A percentile compares a stretch with the other conserved stretches of the same genome.
These are phyloP conservation scores for Acrobeloides nanus DNA, from an alignment of 2,888 invertebrate genomes.

Conservation along the genomic window DNA sequence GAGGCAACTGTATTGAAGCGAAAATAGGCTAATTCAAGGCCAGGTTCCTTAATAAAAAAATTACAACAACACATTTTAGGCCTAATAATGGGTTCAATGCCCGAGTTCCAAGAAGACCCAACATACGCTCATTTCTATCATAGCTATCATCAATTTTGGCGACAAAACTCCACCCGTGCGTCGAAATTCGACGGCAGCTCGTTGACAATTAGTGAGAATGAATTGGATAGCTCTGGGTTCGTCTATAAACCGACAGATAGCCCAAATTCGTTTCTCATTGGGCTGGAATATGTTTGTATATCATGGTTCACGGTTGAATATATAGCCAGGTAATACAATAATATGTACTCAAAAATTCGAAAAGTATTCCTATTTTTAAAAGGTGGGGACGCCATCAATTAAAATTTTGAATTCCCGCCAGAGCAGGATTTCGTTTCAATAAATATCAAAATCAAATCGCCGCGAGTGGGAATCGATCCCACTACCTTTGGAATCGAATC, in stretches of 20 bases:
- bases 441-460: too few species aligned
- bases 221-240: slow-evolving; percentile 13
- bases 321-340: slow-evolving; percentile 23
- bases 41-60: not conserved
- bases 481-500: too few species aligned
- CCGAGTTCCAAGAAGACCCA: slow-evolving; percentile 47
- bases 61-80: slow-evolving; percentile 21
- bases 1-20: too few species aligned
- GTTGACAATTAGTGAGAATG: not conserved
- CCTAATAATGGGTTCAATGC: slow-evolving; percentile 50
- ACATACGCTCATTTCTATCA: slow-evolving; percentile 44
- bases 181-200: slow-evolving; percentile 11
- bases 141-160: slow-evolving; percentile 36
- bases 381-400: too few species aligned
- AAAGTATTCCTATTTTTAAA: too few species aligned
- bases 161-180: slow-evolving; percentile 9
- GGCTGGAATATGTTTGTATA: slow-evolving; percentile 50
- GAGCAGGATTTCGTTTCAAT: too few species aligned
- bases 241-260: slow-evolving; percentile 40
- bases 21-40: too few species aligned
- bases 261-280: slow-evolving; percentile 31
- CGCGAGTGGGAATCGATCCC: too few species aligned
- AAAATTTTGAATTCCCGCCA: too few species aligned
- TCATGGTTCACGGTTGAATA: slow-evolving; percentile 52
- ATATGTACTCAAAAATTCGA: not conserved